Percentiles rank a stretch among this genome's conserved stretches.
Evolutionary conservation across 2,797 vertebrate genomes (phyloP).

Genomic region (Rousettus madagascariensis): DNA sequence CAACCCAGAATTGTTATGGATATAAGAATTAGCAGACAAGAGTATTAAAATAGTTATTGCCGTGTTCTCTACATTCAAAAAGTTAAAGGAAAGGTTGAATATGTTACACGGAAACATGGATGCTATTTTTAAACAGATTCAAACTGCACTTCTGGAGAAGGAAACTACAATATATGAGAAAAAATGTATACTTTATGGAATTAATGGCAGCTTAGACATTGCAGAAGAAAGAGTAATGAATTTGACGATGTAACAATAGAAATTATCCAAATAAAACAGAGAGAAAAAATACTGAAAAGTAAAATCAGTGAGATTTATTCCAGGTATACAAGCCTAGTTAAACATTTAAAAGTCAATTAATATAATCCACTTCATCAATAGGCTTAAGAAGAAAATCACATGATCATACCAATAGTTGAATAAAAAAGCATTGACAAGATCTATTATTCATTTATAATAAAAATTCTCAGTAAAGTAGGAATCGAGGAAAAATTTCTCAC

Average conservation of each 20-base stretch:
- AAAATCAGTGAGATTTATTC: not conserved
- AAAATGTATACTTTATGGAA: not conserved
- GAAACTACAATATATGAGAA: not conserved
- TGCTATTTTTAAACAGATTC: not conserved
- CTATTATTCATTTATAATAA: not conserved
- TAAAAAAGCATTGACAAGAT: not conserved
- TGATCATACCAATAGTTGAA: not conserved
- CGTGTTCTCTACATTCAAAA: not conserved
- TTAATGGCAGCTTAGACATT: not conserved
- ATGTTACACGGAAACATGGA: not conserved
- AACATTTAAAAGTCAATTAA: not conserved
- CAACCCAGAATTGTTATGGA: not conserved
- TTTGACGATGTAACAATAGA: not conserved
- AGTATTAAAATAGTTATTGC: not conserved
- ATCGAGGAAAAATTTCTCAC: not conserved
- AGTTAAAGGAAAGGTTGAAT: not conserved
- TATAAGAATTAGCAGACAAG: not conserved
- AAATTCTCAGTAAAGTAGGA: not conserved
- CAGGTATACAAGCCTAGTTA: not conserved
- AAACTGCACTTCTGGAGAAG: not conserved
- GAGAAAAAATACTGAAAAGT: not conserved
- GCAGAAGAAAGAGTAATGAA: not conserved
- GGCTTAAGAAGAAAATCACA: not conserved
- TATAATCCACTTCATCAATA: not conserved
- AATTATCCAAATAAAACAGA: not conserved